Conservation (phyloP, 2,113 vertebrate species). For the Pituophis catenifer region DNA sequence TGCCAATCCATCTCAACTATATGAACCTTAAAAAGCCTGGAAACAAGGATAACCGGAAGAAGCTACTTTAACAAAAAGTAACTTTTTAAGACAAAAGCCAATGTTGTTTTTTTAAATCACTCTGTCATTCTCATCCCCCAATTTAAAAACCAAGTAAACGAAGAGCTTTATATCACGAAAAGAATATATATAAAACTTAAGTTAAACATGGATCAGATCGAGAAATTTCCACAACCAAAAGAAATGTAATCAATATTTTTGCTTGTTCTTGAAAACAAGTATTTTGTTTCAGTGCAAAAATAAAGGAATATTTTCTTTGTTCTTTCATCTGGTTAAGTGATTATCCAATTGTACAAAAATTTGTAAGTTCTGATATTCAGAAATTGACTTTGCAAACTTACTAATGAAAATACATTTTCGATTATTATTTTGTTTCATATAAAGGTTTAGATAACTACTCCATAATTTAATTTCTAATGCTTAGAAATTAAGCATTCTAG, state of each 20-base stretch:
- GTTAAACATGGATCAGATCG: neutral
- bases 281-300: neutral
- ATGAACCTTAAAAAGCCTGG: neutral
- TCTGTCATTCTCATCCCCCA: neutral
- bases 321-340: neutral
- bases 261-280: neutral
- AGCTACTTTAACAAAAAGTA: neutral
- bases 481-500: no score
- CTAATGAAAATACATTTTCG: neutral
- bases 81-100: neutral
- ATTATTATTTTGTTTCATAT: neutral
- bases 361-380: neutral
- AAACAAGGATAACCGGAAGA: neutral
- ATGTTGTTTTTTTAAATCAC: neutral
- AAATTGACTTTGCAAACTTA: neutral
- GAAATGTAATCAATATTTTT: neutral
- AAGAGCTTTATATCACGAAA: neutral
- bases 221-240: neutral
- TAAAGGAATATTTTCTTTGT: neutral
- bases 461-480: neutral
- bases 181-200: neutral
- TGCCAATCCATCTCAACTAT: neutral
- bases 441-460: neutral
- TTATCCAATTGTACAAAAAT: neutral
- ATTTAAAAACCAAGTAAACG: neutral